phyloP scores from a whole-genome alignment of 1,140 invertebrate genomes.

The Macrobrachium nipponense region DNA sequence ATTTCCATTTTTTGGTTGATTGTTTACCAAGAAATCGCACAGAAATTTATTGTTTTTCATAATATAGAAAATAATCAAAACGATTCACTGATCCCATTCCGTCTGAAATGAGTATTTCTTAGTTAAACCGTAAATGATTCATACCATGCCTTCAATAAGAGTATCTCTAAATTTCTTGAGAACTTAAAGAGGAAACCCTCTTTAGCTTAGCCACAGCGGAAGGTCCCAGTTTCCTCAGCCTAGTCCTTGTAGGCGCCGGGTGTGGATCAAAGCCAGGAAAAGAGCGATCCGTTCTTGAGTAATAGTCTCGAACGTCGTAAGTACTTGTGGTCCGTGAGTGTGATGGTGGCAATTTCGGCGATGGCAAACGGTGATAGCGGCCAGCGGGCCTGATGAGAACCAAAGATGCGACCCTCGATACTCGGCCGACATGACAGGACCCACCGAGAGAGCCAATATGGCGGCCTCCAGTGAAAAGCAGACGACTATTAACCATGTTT shows the following conservation, averaged over 20 bases:
- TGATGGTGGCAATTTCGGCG: constrained; percentile 14
- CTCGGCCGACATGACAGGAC: background rate
- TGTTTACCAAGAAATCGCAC: no score
- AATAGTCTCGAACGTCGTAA: constrained; percentile 13
- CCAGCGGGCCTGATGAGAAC: background rate
- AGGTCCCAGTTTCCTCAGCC: no score
- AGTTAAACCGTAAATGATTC: no score
- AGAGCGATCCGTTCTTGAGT: background rate
- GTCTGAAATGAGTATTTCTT: no score
- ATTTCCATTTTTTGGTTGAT: no score
- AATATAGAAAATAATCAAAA: no score
- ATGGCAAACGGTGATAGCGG: constrained; percentile 1
- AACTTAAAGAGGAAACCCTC: no score
- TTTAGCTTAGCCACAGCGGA: no score
- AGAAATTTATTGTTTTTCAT: no score
- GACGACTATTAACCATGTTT: constrained; percentile 20
- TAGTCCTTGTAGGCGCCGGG: background rate
- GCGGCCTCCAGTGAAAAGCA: background rate
- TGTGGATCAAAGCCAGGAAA: background rate
- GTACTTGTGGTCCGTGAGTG: constrained; percentile 2
- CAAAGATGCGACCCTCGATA: background rate
- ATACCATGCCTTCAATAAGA: no score
- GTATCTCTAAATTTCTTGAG: no score
- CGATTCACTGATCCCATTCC: no score
- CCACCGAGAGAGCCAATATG: background rate